These are phyloP conservation scores for Merluccius polli DNA, from an alignment of 2,797 vertebrate genomes.

Conservation along the genomic window DNA sequence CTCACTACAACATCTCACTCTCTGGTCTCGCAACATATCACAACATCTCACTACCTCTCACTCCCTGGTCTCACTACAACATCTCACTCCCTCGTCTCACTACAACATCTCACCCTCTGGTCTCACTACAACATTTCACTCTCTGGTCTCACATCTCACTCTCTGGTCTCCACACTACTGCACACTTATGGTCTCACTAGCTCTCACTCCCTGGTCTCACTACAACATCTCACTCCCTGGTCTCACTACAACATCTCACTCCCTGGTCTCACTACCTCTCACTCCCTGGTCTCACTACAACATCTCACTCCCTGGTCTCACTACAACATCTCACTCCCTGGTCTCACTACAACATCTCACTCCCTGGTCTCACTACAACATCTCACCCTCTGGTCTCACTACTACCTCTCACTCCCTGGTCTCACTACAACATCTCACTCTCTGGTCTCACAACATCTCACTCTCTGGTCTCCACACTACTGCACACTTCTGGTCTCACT, in stretches of 20 bases:
- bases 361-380: neutral
- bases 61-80: neutral
- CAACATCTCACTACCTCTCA: neutral
- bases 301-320: no score
- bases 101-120: no score
- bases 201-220: slow-evolving; percentile 88
- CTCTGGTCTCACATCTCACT: neutral
- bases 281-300: neutral
- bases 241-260: neutral
- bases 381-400: neutral
- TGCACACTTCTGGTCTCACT: no score
- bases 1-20: neutral
- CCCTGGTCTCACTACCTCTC: neutral
- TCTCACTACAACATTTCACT: neutral
- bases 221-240: neutral
- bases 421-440: neutral
- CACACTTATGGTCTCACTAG: no score
- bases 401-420: no score
- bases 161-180: slow-evolving; percentile 49
- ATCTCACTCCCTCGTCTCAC: neutral
- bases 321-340: no score
- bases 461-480: slow-evolving; percentile 46
- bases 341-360: no score
- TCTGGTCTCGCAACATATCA: neutral
- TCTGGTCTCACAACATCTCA: no score